These are phyloP conservation scores for Caenorhabditis panamensis DNA, from an alignment of 2,888 invertebrate genomes.

Conservation along the genomic window DNA sequence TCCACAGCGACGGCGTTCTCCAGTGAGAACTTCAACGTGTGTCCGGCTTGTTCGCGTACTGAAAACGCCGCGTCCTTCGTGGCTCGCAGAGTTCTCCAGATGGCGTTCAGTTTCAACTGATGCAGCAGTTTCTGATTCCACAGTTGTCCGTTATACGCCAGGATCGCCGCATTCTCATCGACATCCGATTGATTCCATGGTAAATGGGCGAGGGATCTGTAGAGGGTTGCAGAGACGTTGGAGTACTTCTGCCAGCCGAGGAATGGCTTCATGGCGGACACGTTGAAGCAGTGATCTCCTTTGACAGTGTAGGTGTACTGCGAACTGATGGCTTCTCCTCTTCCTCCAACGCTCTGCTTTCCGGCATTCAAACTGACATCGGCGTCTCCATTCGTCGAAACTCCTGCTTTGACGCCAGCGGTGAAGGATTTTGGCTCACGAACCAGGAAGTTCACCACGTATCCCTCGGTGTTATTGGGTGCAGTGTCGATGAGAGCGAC, in stretches of 20 bases:
- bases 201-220: slow-evolving; percentile 71
- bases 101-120: slow-evolving; percentile 73
- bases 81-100: slow-evolving; percentile 87
- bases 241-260: slow-evolving; percentile 84
- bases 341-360: slow-evolving; percentile 72
- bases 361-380: slow-evolving; percentile 74
- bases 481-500: slow-evolving; percentile 92
- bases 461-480: slow-evolving; percentile 83
- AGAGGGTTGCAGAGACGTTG: slow-evolving; percentile 64
- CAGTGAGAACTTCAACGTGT: slow-evolving; percentile 91
- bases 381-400: slow-evolving; percentile 78
- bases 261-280: slow-evolving; percentile 90
- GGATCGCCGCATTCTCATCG: slow-evolving; percentile 75
- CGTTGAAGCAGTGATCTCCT: slow-evolving; percentile 88
- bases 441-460: slow-evolving; percentile 90
- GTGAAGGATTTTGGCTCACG: slow-evolving; percentile 85
- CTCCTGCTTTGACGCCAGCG: slow-evolving; percentile 77
- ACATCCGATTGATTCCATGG: slow-evolving; percentile 79
- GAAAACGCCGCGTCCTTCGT: slow-evolving; percentile 88
- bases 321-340: slow-evolving; percentile 75
- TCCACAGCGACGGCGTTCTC: slow-evolving; percentile 87
- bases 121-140: slow-evolving; percentile 69
- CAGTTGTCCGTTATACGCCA: slow-evolving; percentile 72
- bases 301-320: slow-evolving; percentile 77
- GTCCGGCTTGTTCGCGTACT: slow-evolving; percentile 89